These are phyloP conservation scores for Zygothrica quintamaculata DNA, from an alignment of 2,888 invertebrate species.

Conservation along the genomic window DNA sequence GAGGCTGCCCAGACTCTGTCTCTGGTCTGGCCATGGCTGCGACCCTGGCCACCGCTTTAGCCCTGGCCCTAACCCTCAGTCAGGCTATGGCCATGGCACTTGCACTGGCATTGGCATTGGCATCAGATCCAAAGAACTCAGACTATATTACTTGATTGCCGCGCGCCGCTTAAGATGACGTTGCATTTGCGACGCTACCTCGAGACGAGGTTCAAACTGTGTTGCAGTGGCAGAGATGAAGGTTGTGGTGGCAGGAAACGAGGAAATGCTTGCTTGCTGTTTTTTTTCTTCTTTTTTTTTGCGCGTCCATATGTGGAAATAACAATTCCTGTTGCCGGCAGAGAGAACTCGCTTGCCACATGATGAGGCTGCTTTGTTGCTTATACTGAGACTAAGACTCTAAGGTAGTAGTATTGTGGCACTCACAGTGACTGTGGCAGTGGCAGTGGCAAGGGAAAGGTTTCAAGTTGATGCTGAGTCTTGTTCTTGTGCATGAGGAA, in stretches of 20 bases:
- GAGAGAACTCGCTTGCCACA: slow-evolving; percentile 47
- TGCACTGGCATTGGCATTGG: slow-evolving; percentile 12
- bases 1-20: slow-evolving; percentile 33
- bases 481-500: slow-evolving; percentile 53
- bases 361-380: slow-evolving; percentile 38
- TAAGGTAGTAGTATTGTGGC: too few species aligned
- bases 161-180: slow-evolving; percentile 71
- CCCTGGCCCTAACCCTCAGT: slow-evolving; percentile 14
- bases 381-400: slow-evolving; percentile 7
- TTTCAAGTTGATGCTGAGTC: slow-evolving; percentile 32
- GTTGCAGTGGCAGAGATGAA: slow-evolving; percentile 8
- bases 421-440: too few species aligned
- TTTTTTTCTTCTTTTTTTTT: slow-evolving; percentile 38
- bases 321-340: slow-evolving; percentile 65
- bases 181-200: slow-evolving; percentile 68
- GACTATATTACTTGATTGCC: slow-evolving; percentile 71
- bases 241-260: slow-evolving; percentile 64
- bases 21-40: background rate
- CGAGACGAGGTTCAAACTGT: slow-evolving; percentile 28
- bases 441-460: too few species aligned
- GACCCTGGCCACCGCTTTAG: slow-evolving; percentile 5
- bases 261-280: slow-evolving; percentile 51
- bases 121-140: slow-evolving; percentile 28
- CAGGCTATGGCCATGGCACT: slow-evolving; percentile 14
- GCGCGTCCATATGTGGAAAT: slow-evolving; percentile 74